Conservation (phyloP, 2,888 invertebrate species). For the Iselma pallidipennis region DNA sequence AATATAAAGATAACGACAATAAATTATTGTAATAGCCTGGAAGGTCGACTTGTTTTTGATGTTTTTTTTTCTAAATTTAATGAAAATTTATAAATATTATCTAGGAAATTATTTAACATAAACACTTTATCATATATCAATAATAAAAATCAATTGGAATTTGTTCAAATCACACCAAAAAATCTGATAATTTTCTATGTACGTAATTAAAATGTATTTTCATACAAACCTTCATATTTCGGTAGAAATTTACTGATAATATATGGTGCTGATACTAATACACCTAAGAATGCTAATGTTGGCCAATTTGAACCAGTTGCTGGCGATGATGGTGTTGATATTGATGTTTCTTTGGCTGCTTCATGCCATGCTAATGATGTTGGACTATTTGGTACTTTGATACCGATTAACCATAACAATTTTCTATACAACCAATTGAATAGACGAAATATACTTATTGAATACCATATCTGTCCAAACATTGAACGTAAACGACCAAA, state of each 20-base stretch:
- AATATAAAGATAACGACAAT: too few relatives aligned
- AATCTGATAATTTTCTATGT: neutral
- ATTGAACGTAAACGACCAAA: slow-evolving; percentile 82
- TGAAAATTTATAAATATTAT: too few relatives aligned
- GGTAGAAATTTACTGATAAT: slow-evolving; percentile 82
- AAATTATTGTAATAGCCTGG: too few relatives aligned
- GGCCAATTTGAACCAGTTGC: slow-evolving; percentile 74
- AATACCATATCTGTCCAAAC: slow-evolving; percentile 85
- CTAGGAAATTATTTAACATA: too few relatives aligned
- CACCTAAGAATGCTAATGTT: slow-evolving; percentile 83
- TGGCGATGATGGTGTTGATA: slow-evolving; percentile 32
- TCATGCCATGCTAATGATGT: slow-evolving; percentile 55
- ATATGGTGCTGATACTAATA: slow-evolving; percentile 91
- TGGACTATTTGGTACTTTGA: slow-evolving; percentile 51
- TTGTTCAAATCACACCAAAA: neutral
- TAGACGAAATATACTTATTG: slow-evolving; percentile 80
- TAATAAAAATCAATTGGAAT: neutral
- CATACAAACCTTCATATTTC: slow-evolving; percentile 66
- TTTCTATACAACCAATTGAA: slow-evolving; percentile 80
- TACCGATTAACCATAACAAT: slow-evolving; percentile 71
- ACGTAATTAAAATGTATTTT: neutral
- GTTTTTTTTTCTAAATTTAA: too few relatives aligned
- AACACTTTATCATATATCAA: too few relatives aligned
- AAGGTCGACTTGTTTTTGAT: too few relatives aligned
- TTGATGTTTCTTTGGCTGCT: slow-evolving; percentile 53